These are phyloP conservation scores for Drosophila littoralis DNA, from an alignment of 1,140 invertebrate genomes.

Conservation along the genomic window DNA sequence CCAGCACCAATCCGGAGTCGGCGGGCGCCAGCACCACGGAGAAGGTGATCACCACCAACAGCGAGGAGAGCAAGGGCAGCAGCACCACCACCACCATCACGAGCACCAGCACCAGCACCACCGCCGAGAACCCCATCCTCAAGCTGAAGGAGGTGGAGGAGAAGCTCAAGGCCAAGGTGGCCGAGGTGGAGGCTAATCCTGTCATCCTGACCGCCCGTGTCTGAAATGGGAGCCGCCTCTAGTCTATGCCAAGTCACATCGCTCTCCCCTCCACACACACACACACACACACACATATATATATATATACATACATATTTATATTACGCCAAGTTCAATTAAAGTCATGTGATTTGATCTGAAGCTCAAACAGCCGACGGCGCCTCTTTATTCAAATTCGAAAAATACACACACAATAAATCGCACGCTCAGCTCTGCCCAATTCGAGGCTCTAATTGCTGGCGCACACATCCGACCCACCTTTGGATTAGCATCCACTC, in stretches of 20 bases:
- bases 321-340: conserved; percentile 73
- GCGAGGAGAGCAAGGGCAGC: background rate
- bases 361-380: conserved; percentile 15
- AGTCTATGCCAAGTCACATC: conserved; percentile 41
- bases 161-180: conserved; percentile 82
- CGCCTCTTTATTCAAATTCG: conserved; percentile 64
- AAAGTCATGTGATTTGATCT: conserved; percentile 77
- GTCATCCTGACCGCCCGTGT: conserved; percentile 76
- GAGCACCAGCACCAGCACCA: conserved; percentile 20
- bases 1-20: conserved; percentile 24
- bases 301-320: conserved; percentile 56
- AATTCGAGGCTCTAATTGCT: conserved; percentile 71
- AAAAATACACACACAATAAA: conserved; percentile 63
- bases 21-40: conserved; percentile 26
- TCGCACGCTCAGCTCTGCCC: conserved; percentile 32
- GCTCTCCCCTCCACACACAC: conserved; percentile 12
- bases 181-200: conserved; percentile 81
- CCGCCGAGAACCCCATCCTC: conserved; percentile 56
- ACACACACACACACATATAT: conserved; percentile 18
- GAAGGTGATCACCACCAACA: conserved; percentile 8
- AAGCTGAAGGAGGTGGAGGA: conserved; percentile 75
- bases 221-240: conserved; percentile 30
- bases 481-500: conserved; percentile 5
- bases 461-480: conserved; percentile 31
- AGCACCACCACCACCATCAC: background rate